Evolutionary conservation across 2,888 invertebrate species (phyloP), one percentile per base, ranked within the genome.

Genomic region (Tenthredo livida): DNA sequence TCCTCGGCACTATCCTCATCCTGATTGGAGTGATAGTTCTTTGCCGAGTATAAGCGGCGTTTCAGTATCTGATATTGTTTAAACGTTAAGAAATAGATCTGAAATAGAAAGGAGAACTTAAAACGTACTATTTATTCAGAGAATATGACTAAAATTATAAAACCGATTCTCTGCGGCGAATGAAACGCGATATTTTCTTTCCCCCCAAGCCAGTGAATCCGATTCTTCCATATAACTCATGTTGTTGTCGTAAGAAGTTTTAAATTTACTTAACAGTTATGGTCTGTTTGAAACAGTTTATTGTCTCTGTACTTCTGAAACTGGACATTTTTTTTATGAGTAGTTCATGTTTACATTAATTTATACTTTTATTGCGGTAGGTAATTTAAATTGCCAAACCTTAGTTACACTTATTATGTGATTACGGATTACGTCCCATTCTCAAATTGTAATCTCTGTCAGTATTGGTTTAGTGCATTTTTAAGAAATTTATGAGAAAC

Each of bases 11-110:
- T 91, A 86, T 89, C 90, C 90, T 10, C 86, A 87, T 85, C 89
- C 90, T 10, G 89, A 91, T 84, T 91, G 90, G 90, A 91, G 89
- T 80, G 91, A 91, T 25, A 91, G 89, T 78, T 90, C 90, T 43
- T 84, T 91, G 47, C 89, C 89, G 25, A 91, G 90, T 47, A 89
- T 91, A 75, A 91, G 90, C 86, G 89, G 87, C 3, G 88, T 87
- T 21, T 89, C 91, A 2, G 90, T 88, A 37, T 86, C 89, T 17
- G 89, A 90, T 85, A 70, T 87, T 73, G 58, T 40, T 73, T 84
- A 83, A 25, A 78, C 15, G n/a, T 9, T 15, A 12, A 54, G 47
- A 77, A 47, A 40, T 7, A 50, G 54, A 77, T 29, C 47, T 77
- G 77, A 29, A 33, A 61, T 21, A 37, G 25, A 58, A 54, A 7